Evolutionary conservation across 2,888 invertebrate genomes (phyloP), one percentile per base, ranked within the genome.

Genomic region (Unio delphinus): DNA sequence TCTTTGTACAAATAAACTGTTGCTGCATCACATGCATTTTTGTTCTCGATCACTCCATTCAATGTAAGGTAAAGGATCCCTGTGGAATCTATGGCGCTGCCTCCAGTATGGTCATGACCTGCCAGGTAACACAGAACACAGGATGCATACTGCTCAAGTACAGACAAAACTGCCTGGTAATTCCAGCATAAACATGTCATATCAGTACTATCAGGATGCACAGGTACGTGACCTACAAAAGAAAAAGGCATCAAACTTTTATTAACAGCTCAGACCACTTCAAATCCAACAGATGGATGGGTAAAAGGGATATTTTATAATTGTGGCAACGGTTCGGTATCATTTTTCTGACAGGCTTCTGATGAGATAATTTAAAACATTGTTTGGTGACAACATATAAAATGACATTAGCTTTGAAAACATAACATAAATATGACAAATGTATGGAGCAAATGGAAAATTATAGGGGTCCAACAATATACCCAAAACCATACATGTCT

Each of bases 101-200:
- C 87, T 18, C 85, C 86, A 17, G 79, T 78, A 72, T 90, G 90
- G 59, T 87, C 86, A 74, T 90, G 90, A 2, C 90, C 90, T 58
- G 84, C 80, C 17, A 90, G 72, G 70, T 89, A 89, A 20, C 85
- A 86, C n/a, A 87, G 65, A 7, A 90, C 87, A 73, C 86, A 87
- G 28, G 73, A 67, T 8, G 70, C 55, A 73, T 86, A 82, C 4
- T 73, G 63, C 64, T 87, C 82, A 6, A 90, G 70, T 8, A 88
- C 74, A 0, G 81, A 65, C 26, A 88, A 72, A 7, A 90, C 81
- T 54, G 88, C 87, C 4, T 81, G 73, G 69, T 86, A 87, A 78
- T 90, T 90, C 90, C 90, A 90, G 17, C 87, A 79, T 15, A 90
- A 65, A 75, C 86, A 87, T 61, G 60, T 65, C 57, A 6, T 45